Evolutionary conservation across 2,888 invertebrate genomes (phyloP), one percentile per base, ranked within the genome.

Genomic region (Eurytoma adleriae): DNA sequence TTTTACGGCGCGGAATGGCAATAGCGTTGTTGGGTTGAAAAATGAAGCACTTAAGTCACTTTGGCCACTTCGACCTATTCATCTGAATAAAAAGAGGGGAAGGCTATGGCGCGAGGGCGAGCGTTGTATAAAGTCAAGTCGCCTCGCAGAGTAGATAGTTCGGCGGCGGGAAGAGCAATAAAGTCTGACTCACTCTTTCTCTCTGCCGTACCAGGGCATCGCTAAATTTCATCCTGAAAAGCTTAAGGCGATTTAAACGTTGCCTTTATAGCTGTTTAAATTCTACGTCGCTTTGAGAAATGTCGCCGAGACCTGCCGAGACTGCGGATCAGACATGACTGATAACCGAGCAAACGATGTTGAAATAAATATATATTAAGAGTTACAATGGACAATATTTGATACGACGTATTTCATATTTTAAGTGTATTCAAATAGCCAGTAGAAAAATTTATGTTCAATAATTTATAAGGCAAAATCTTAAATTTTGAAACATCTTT

Each of bases 231-330:
- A 82, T 80, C 80, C 78, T 80, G 72, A 75, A 78, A 82, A 84
- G 79, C 82, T 84, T 79, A 81, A 81, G 81, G 79, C 73, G 71
- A 82, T 80, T 82, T 83, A 82, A 82, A 76, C 82, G 76, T 80
- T 75, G 81, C 82, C 78, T 84, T 84, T 85, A 85, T 83, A 81
- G 81, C 82, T 76, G 72, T 64, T 82, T 85, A 83, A 85, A 85
- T 83, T 81, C 81, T 70, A 73, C 62, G 66, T 79, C 75, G 73
- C 78, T 62, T 16, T n/a, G 7, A 52, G 56, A 30, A 30, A 30
- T 30, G 30, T 30, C 30, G 30, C 30, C 4, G 30, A 2, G 30
- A 30, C 30, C 30, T 30, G 30, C 30, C 30, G 30, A 4, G 30
- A 30, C 30, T 30, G 30, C 30, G 30, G 30, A 30, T 30, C 30